Conservation (phyloP, 2,797 vertebrate species). For the Pipistrellus pygmaeus region DNA sequence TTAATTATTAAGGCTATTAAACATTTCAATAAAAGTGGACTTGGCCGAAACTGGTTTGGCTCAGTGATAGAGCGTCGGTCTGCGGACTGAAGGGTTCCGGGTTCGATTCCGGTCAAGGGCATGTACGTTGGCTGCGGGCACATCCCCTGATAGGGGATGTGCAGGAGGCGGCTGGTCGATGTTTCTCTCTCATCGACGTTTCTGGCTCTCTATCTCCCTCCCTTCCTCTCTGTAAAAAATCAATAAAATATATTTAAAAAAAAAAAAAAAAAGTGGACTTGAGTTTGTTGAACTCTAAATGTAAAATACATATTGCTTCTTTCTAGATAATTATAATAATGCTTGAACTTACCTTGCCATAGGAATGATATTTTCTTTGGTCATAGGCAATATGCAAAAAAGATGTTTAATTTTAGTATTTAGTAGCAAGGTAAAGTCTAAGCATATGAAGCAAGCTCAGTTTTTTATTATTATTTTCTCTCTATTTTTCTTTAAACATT, state of each 20-base stretch:
- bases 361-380: conserved; percentile 39
- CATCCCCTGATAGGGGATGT: too few species aligned
- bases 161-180: too few species aligned
- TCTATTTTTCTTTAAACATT: conserved; percentile 20
- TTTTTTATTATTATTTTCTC: neutral
- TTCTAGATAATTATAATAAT: conserved; percentile 2
- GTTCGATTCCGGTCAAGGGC: too few species aligned
- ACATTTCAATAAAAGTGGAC: conserved; percentile 33
- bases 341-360: conserved; percentile 16
- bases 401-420: neutral
- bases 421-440: neutral
- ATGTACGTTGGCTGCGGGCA: too few species aligned
- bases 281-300: conserved; percentile 26
- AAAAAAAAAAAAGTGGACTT: neutral
- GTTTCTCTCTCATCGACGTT: too few species aligned
- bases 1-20: conserved; percentile 56
- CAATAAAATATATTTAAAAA: too few species aligned
- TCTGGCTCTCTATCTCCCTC: too few species aligned
- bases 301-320: neutral
- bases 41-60: too few species aligned
- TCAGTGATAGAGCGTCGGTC: too few species aligned
- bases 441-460: neutral
- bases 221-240: too few species aligned
- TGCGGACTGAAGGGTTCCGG: too few species aligned
- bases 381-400: neutral